These are phyloP conservation scores for Phocoena phocoena DNA, from an alignment of 2,113 vertebrate species.

Conservation along the genomic window DNA sequence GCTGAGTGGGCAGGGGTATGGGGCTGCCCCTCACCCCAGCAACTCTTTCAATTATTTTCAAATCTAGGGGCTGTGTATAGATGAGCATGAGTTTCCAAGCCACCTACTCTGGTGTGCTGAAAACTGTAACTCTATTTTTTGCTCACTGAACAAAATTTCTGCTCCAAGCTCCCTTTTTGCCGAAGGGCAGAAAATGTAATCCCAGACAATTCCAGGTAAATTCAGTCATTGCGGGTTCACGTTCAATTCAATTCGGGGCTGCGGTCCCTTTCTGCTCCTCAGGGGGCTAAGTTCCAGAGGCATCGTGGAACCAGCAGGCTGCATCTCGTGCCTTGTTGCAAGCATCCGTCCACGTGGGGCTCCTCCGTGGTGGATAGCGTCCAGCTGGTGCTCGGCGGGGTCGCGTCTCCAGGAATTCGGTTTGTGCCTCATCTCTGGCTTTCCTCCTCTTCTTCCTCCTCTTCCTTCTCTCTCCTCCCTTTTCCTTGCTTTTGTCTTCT, in stretches of 20 bases:
- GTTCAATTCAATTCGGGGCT: fast-evolving
- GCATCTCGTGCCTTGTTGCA: fast-evolving
- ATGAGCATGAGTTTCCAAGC: neutral
- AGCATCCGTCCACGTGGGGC: fast-evolving
- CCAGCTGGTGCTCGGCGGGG: neutral
- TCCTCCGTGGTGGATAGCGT: fast-evolving
- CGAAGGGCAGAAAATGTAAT: slow-evolving; percentile 51
- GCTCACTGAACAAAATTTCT: neutral
- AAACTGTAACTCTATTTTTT: slow-evolving; percentile 36
- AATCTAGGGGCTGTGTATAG: neutral
- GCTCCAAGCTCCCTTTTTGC: slow-evolving; percentile 49
- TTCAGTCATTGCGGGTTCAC: neutral
- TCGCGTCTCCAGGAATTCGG: neutral
- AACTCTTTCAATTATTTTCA: neutral
- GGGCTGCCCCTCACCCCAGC: neutral
- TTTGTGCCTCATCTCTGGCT: neutral
- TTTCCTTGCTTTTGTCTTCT: neutral
- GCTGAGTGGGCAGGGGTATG: fast-evolving
- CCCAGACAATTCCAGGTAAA: slow-evolving; percentile 41
- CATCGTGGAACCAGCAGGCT: fast-evolving
- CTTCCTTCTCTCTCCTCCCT: neutral
- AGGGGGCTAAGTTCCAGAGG: fast-evolving
- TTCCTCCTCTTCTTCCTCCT: neutral
- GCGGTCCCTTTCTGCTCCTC: neutral
- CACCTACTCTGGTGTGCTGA: neutral